Percentiles rank a stretch among this genome's conserved stretches.
phyloP scores from a whole-genome alignment of 2,113 vertebrate species.

The Clarias macrocephalus region DNA sequence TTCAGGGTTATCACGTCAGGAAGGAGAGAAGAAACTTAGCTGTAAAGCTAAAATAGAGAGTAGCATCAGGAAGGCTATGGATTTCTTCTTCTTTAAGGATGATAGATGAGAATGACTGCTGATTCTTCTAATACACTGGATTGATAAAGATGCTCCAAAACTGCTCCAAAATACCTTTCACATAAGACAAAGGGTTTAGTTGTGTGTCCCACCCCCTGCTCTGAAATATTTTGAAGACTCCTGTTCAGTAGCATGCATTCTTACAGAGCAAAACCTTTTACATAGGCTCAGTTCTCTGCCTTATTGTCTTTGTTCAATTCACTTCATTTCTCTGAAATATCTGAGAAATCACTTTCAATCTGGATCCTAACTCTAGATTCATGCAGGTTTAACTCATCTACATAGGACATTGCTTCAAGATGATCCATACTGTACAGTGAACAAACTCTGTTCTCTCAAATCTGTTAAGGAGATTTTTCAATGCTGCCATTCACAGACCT shows the following conservation, averaged over 20 bases:
- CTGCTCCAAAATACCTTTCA: conserved; percentile 68
- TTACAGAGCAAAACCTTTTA: conserved; percentile 53
- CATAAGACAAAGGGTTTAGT: conserved; percentile 59
- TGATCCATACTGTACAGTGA: conserved; percentile 73
- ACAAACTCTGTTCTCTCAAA: conserved; percentile 54
- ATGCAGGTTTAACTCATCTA: conserved; percentile 45
- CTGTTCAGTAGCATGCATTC: conserved; percentile 50
- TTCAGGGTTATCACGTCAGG: conserved; percentile 82
- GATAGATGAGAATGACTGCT: conserved; percentile 58
- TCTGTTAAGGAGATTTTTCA: conserved; percentile 43
- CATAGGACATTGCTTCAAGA: conserved; percentile 57
- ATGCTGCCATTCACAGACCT: conserved; percentile 64
- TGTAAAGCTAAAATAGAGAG: conserved; percentile 70
- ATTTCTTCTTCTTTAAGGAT: conserved; percentile 58
- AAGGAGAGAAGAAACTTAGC: conserved; percentile 83
- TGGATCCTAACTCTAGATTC: conserved; percentile 62
- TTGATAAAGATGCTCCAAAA: conserved; percentile 69
- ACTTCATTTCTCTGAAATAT: conserved; percentile 62
- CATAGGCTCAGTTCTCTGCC: conserved; percentile 44
- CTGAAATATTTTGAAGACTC: conserved; percentile 58
- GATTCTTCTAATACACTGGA: conserved; percentile 63
- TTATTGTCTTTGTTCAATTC: conserved; percentile 48
- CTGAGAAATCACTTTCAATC: conserved; percentile 63
- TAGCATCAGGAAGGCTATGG: conserved; percentile 71
- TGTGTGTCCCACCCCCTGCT: conserved; percentile 51